A percentile compares a stretch with the other conserved stretches of the same genome.
phyloP scores from a whole-genome alignment of 2,113 vertebrate species.

The Chloroceryle aenea region DNA sequence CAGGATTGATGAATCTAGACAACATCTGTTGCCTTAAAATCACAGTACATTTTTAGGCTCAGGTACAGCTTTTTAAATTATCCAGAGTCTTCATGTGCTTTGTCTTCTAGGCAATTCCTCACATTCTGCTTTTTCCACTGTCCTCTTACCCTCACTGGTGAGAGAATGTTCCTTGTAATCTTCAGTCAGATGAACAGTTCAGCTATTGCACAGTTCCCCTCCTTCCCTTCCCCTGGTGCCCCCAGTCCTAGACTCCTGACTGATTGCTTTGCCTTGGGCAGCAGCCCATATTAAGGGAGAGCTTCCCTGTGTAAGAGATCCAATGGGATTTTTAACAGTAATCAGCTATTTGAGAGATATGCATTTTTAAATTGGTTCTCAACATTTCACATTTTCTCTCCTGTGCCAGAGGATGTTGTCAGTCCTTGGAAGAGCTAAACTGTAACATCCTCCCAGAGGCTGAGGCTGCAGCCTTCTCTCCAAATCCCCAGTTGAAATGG shows the following conservation, averaged over 20 bases:
- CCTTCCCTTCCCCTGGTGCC: not conserved
- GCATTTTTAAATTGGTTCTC: not conserved
- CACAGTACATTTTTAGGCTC: not conserved
- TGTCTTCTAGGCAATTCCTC: not conserved
- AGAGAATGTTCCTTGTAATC: not conserved
- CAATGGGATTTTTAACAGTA: not conserved
- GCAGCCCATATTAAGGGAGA: not conserved
- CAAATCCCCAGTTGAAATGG: not conserved
- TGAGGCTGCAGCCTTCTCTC: not conserved
- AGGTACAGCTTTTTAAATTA: not conserved
- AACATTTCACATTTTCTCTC: not conserved
- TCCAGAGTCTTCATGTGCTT: fast-evolving
- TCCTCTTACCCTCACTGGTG: not conserved
- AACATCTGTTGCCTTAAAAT: not conserved
- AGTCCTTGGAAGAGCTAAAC: not conserved
- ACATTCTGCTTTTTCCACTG: not conserved
- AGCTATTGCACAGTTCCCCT: not conserved
- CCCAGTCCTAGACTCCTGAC: not conserved
- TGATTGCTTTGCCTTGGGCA: not conserved
- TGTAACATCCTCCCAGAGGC: not conserved
- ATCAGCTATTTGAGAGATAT: not conserved
- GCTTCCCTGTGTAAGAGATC: not conserved
- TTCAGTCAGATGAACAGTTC: not conserved
- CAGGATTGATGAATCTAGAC: not conserved
- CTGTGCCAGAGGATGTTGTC: not conserved